A percentile compares a stretch with the other conserved stretches of the same genome.
Evolutionary conservation across 1,140 invertebrate species (phyloP).

Genomic region (Vollenhovia emeryi): DNA sequence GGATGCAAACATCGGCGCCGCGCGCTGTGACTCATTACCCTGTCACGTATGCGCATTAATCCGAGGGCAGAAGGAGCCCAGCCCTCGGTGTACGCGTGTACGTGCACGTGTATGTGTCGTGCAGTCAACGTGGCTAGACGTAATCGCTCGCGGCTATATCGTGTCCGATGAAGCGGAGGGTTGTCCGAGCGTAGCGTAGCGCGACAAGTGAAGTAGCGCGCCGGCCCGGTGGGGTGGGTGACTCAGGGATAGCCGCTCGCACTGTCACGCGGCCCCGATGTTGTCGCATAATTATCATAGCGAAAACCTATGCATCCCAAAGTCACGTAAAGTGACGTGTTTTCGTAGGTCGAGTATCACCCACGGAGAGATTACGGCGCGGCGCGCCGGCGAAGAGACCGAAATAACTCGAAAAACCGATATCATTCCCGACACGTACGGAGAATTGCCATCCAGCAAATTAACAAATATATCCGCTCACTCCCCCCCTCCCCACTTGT

Average conservation of each 20-base stretch:
- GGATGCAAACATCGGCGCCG: conserved; percentile 49
- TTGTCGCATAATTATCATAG: conserved; percentile 69
- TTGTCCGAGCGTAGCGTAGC: conserved; percentile 40
- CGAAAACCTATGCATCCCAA: conserved; percentile 61
- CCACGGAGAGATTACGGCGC: conserved; percentile 21
- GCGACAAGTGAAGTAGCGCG: conserved; percentile 17
- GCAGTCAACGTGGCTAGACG: conserved; percentile 57
- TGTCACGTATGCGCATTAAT: conserved; percentile 60
- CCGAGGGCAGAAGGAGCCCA: conserved; percentile 61
- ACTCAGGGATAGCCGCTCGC: conserved; percentile 59
- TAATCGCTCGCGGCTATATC: conserved; percentile 66
- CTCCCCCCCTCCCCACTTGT: not conserved
- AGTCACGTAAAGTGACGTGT: conserved; percentile 60
- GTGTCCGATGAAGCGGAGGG: conserved; percentile 45
- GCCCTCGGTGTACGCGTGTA: not conserved
- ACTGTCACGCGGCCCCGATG: conserved; percentile 66
- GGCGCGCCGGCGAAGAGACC: not conserved
- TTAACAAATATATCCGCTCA: conserved; percentile 22
- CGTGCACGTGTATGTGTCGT: not conserved
- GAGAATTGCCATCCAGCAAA: conserved; percentile 23
- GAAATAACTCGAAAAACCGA: conserved; percentile 32
- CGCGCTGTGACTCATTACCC: conserved; percentile 66
- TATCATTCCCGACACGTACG: conserved; percentile 22
- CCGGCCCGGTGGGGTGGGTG: conserved; percentile 30
- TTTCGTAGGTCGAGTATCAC: conserved; percentile 50